Evolutionary conservation across 2,888 invertebrate genomes (phyloP), one percentile per base, ranked within the genome.

Genomic region (Polymixis lichenea): DNA sequence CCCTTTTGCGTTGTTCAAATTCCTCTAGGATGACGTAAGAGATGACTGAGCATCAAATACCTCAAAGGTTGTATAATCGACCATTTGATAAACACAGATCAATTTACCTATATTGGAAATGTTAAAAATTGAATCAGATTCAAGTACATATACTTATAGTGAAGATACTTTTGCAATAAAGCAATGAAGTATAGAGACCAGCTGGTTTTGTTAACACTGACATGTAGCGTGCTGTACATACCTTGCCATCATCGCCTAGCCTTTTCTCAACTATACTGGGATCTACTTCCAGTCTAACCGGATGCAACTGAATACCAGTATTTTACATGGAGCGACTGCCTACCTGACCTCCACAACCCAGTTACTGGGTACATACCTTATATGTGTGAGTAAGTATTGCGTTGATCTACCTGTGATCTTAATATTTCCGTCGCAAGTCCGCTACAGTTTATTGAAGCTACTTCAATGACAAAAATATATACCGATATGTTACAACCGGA

Each of bases 381-480:
- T 19, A 65, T 62, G 7, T 25, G 22, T 55, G n/a, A n/a, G n/a
- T n/a, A n/a, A 70, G 38, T 38, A 38, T 38, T 38, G 38, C 38
- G 3, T 38, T 15, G 17, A 1, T n/a, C 43, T 61, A 61, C 19
- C 61, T 75, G 60, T 15, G 32, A 32, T 53, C 9, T 51, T 58
- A 51, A 51, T 28, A 73, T 73, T 49, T 25, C 58, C 22, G 6
- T 60, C 22, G 5, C 8, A 19, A 4, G 32, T 0, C 38, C 5
- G 7, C 32, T 25, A 38, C 38, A 32, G 19, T 60, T 38, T 25
- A 38, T 61, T 74, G 15, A 61, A 75, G 15, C 32, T 32, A 32
- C 25, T 3, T 25, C 22, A 2, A 22, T 11, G 11, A 32, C 53
- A 75, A 75, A 75, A 55, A 74, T 75, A 55, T 22, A 3, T 46